Conservation (phyloP, 2,888 invertebrate species). For the Oscheius sp. region DNA sequence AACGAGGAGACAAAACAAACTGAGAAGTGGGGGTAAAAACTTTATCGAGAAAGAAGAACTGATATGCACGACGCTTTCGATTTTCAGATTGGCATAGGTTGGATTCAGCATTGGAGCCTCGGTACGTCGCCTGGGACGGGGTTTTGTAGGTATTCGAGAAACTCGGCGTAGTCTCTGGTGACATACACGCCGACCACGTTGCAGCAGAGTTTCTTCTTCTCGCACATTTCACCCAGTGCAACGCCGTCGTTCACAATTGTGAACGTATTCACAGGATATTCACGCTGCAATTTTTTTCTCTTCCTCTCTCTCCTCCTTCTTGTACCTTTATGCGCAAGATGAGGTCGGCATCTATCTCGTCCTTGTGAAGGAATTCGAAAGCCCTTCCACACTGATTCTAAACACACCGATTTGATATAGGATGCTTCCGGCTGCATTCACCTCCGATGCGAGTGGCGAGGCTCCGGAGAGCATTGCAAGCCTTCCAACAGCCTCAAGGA, state of each 20-base stretch:
- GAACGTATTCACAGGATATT: conserved; percentile 11
- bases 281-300: not conserved
- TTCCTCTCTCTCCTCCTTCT: not conserved
- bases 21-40: no score
- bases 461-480: conserved; percentile 27
- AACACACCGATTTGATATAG: not conserved
- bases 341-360: conserved; percentile 16
- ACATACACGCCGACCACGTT: not conserved
- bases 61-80: no score
- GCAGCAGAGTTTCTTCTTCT: conserved; percentile 14
- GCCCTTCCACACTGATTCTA: conserved; percentile 9
- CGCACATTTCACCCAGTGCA: conserved; percentile 8
- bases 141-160: not conserved
- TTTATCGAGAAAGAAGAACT: no score
- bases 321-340: conserved; percentile 14
- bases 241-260: conserved; percentile 10
- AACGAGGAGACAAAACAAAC: no score
- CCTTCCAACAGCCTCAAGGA: conserved; percentile 2
- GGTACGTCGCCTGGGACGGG: not conserved
- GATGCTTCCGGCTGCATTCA: conserved; percentile 32
- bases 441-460: conserved; percentile 34
- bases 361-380: conserved; percentile 16
- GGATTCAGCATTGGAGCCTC: not conserved
- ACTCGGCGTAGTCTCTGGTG: not conserved
- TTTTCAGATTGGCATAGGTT: no score